Base-by-base conservation (phyloP, 2,888 invertebrate genomes). In the Scrobipalpa atriplicella region DNA sequence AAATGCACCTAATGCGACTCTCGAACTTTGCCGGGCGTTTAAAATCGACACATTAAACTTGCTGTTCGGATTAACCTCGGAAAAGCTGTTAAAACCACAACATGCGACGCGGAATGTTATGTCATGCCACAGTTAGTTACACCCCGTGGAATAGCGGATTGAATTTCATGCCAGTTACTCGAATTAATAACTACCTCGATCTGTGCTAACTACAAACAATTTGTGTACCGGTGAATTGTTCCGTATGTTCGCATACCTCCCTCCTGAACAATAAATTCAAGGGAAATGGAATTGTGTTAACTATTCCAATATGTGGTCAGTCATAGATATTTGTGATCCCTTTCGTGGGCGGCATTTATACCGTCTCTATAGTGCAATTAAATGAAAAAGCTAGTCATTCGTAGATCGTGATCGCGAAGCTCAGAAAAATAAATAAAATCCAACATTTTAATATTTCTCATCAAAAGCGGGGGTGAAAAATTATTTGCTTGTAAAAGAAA, bases 1-100 rank as follows among this genome's bases (percentile, higher is more conserved):
- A 74, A 73, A 69, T 72, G 68, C 65, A 69, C 67, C 62, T 72
- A 73, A 73, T 70, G 68, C 66, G 29, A 70, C 60, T 69, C 71
- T 72, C 69, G 65, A 73, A 72, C 41, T 61, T 19, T 58, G n/a
- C 58, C 16, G 29, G 38, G 38, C 58, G 58, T 38, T 58, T 38
- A 38, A 58, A 58, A 38, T 16, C 16, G 11, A 58, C 36, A 58
- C 29, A 29, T 29, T 19, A n/a, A 36, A 56, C 56, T n/a, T 16
- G 58, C 38, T 36, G n/a, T 58, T 58, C 38, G 16, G 19, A 43
- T 62, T 62, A 62, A 47, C 43, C 21, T 62, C 43, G 43, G 61
- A 62, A 62, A 62, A 62, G 58, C 58, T 58, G 58, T 58, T 56
- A 56, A 56, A 58, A 38, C 29, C 58, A 58, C 58, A 58, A 58